Percentiles rank a stretch among this genome's conserved stretches.
Conservation (phyloP, 2,888 invertebrate genomes). For the Callosobruchus maculatus region DNA sequence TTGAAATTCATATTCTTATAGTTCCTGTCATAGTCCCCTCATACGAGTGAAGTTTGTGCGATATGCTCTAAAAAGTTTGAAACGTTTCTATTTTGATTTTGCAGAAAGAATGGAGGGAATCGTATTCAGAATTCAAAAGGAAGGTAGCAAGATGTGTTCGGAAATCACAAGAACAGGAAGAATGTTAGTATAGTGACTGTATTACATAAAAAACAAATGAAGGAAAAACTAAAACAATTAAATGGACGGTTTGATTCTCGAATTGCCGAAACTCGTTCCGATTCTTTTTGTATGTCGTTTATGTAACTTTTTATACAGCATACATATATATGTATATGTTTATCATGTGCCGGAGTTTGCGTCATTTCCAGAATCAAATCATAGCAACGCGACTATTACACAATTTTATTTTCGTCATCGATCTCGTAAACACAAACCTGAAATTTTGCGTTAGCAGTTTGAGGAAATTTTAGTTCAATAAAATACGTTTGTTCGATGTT, state of each 20-base stretch:
- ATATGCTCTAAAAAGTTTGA: background rate
- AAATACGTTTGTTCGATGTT: background rate
- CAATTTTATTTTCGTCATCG: background rate
- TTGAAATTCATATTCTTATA: too few species aligned
- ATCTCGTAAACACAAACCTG: background rate
- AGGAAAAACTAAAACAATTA: constrained; percentile 23
- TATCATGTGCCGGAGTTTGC: constrained; percentile 23
- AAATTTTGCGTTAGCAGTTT: background rate
- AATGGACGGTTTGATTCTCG: constrained; percentile 29
- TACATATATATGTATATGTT: constrained; percentile 15
- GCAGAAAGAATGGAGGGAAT: constrained; percentile 98
- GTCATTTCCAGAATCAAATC: constrained; percentile 28
- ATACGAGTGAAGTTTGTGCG: too few species aligned
- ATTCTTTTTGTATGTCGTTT: constrained; percentile 26
- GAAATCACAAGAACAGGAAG: constrained; percentile 99
- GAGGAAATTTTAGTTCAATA: background rate
- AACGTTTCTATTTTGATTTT: constrained; percentile 30
- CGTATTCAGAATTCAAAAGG: constrained; percentile 94
- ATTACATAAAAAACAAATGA: constrained; percentile 20
- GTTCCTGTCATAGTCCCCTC: too few species aligned
- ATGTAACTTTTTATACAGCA: constrained; percentile 27
- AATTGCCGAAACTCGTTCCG: constrained; percentile 27
- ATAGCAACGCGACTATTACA: constrained; percentile 4
- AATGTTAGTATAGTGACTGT: constrained; percentile 73
- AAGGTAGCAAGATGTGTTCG: constrained; percentile 97